Conservation (phyloP, 1,140 invertebrate species). For the Mamestra configurata region DNA sequence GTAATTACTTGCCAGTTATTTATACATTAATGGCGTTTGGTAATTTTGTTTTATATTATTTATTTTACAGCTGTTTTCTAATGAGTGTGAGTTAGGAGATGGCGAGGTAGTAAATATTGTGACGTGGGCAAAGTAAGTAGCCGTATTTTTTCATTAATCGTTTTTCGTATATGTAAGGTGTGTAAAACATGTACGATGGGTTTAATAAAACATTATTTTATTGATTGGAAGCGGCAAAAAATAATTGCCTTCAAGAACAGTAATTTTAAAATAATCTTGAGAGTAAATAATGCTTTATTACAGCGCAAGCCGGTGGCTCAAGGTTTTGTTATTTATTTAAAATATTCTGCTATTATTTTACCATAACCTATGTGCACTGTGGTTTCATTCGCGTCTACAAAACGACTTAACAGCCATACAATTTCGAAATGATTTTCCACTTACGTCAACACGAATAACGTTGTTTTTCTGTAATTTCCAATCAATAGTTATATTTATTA, state of each 20-base stretch:
- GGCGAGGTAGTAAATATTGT: slow-evolving; percentile 23
- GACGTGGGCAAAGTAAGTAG: background rate
- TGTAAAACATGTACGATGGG: background rate
- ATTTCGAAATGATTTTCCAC: background rate
- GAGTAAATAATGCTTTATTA: slow-evolving; percentile 13
- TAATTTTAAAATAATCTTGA: slow-evolving; percentile 15
- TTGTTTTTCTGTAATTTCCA: background rate
- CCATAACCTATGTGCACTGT: slow-evolving; percentile 35
- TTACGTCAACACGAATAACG: background rate
- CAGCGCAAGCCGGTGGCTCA: background rate
- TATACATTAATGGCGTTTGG: slow-evolving; percentile 37
- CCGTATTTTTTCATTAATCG: background rate
- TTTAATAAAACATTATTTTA: background rate
- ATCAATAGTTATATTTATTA: background rate
- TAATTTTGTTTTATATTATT: slow-evolving; percentile 36
- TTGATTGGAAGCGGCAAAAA: slow-evolving; percentile 1
- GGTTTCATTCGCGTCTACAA: background rate
- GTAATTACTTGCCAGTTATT: slow-evolving; percentile 36
- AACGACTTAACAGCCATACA: background rate
- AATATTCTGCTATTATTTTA: slow-evolving; percentile 32
- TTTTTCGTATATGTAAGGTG: background rate
- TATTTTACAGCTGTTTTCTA: slow-evolving; percentile 7
- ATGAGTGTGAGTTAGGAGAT: slow-evolving; percentile 15
- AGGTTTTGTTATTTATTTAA: slow-evolving; percentile 25
- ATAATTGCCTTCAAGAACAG: background rate